phyloP scores from a whole-genome alignment of 2,888 invertebrate species.

The Ditula angustiorana region DNA sequence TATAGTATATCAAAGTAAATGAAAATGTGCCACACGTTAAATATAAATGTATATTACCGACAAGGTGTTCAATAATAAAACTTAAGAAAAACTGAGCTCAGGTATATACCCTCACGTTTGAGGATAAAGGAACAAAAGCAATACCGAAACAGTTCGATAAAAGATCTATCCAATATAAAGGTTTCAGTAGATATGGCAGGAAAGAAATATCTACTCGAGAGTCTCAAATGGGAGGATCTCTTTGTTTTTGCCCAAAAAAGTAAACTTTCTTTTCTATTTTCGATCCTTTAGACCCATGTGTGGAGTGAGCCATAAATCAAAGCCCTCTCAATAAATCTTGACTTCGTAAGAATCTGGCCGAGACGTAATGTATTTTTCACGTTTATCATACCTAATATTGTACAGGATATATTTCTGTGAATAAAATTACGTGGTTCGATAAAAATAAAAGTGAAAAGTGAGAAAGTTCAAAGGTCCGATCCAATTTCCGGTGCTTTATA shows the following conservation, averaged over 20 bases:
- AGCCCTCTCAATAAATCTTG: constrained; percentile 78
- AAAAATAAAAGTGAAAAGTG: neutral
- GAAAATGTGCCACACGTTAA: too few relatives aligned
- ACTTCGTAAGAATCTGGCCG: constrained; percentile 68
- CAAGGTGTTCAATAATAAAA: neutral
- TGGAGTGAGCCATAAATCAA: constrained; percentile 79
- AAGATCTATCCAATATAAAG: constrained; percentile 33
- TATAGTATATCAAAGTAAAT: too few relatives aligned
- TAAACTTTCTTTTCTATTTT: constrained; percentile 76
- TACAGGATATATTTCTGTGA: constrained; percentile 30
- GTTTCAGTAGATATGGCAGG: constrained; percentile 17
- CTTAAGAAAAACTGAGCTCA: too few relatives aligned
- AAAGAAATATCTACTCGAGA: constrained; percentile 49
- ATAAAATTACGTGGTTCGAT: constrained; percentile 31
- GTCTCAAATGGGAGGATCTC: constrained; percentile 59
- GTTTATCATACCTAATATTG: constrained; percentile 39
- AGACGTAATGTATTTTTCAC: constrained; percentile 51
- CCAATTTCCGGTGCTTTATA: constrained; percentile 29
- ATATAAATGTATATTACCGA: too few relatives aligned
- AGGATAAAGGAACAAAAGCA: constrained; percentile 5
- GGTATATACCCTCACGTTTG: neutral
- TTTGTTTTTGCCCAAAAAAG: constrained; percentile 69
- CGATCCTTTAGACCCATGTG: constrained; percentile 76
- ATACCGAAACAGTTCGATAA: constrained; percentile 5
- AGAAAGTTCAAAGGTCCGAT: constrained; percentile 24